A percentile compares a stretch with the other conserved stretches of the same genome.
Evolutionary conservation across 2,113 vertebrate genomes (phyloP).

Genomic region (Rhynchomys soricoides): DNA sequence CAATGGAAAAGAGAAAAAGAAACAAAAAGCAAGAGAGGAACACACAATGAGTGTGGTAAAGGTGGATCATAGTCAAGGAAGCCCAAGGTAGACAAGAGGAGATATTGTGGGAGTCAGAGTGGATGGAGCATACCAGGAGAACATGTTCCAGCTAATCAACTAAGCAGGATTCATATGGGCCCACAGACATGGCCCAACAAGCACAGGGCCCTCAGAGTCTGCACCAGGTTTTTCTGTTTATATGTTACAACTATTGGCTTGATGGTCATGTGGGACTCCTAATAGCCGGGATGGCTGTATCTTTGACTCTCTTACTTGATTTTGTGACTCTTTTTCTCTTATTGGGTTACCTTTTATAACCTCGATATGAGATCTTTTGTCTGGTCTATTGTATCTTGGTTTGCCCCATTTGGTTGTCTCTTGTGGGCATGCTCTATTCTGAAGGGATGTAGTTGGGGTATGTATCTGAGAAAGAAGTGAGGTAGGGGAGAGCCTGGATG

Average conservation of each 20-base stretch:
- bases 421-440: rapidly evolving
- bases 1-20: no score
- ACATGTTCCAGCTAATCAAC: not conserved
- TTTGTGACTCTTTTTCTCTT: not conserved
- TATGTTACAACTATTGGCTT: not conserved
- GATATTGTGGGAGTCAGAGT: not conserved
- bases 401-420: not conserved
- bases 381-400: not conserved
- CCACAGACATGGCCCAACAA: not conserved
- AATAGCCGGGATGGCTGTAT: not conserved
- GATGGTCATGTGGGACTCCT: not conserved
- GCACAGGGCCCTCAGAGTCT: not conserved
- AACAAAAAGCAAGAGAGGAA: no score
- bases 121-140: not conserved
- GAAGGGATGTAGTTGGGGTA: not conserved
- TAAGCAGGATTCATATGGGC: not conserved
- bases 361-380: not conserved
- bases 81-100: not conserved
- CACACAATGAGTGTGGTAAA: no score
- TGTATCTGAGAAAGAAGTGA: not conserved
- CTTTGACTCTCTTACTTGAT: not conserved
- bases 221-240: not conserved
- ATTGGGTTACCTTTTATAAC: not conserved
- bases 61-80: no score
- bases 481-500: not conserved